Base-by-base conservation (phyloP, 2,113 vertebrate genomes). In the Brienomyrus brachyistius region DNA sequence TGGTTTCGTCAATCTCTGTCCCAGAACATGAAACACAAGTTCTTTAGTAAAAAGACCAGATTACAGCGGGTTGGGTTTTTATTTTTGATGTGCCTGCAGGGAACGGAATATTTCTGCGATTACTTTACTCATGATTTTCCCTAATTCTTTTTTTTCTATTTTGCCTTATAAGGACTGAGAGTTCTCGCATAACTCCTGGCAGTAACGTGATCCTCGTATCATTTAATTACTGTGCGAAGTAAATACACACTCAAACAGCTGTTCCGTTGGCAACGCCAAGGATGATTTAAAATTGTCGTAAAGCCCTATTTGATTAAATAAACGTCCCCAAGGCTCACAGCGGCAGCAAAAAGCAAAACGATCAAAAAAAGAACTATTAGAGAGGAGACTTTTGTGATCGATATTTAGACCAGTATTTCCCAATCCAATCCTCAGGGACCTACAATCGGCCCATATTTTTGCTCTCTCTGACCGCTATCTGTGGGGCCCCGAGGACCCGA, bases 41-140 rank as follows among this genome's bases (percentile, higher is more conserved):
- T 88, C 66, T 88, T 48, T 88, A 89, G 62, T 80, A 48, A 87
- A 43, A 66, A 31, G 47, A 89, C 59, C 51, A 94, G 92, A 95
- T 95, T 93, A 92, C 91, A 94, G 93, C 90, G 0, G 27, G 3
- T 70, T 70, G 56, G 21, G 21, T n/a, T 31, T 31, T 66, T 59
- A n/a, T 66, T 66, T 66, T 66, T 66, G 9, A 31, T 13, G 27
- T 11, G 3, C n/a, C 62, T 70, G 62, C 62, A 70, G 10, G 62
- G 62, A 70, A 31, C 11, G n/a, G 10, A 11, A 70, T 70, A 70
- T 31, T 70, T 70, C 92, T 91, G 91, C 83, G 90, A 40, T 40
- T 92, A 91, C 45, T 91, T 90, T 86, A 62, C 90, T 91, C 91
- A 90, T 90, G 90, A 88, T 91, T 91, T 88, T 83, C 15, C 5